phyloP scores from a whole-genome alignment of 2,888 invertebrate species.

The Proisotoma minuta region DNA sequence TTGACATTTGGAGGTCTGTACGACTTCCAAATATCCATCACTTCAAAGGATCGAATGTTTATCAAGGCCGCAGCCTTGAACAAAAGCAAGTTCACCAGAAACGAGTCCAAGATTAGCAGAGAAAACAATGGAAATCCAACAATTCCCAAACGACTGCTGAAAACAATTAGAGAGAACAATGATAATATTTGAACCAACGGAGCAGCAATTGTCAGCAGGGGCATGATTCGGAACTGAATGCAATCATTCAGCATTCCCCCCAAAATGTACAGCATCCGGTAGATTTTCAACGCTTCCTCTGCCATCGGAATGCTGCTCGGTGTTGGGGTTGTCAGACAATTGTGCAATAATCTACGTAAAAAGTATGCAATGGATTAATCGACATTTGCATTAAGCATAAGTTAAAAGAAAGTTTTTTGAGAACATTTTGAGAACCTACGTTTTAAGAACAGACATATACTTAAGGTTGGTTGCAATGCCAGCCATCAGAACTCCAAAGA shows the following conservation, averaged over 20 bases:
- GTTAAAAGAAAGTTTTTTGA: too few species aligned
- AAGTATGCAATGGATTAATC: too few species aligned
- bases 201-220: background rate
- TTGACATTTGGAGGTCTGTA: background rate
- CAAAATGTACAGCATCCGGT: background rate
- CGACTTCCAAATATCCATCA: background rate
- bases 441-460: background rate
- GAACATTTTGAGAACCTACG: background rate
- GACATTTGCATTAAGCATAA: too few species aligned
- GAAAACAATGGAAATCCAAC: too few species aligned
- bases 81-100: background rate
- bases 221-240: background rate
- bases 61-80: background rate
- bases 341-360: too few species aligned
- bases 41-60: background rate
- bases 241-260: too few species aligned
- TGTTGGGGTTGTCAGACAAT: too few species aligned
- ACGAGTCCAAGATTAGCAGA: too few species aligned
- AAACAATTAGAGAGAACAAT: too few species aligned
- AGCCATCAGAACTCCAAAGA: background rate
- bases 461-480: background rate
- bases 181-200: background rate
- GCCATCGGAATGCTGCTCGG: too few species aligned
- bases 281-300: background rate
- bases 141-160: too few species aligned